These are phyloP conservation scores for Sebastiscus albofasciatus DNA, from an alignment of 2,797 vertebrate genomes.

Conservation along the genomic window DNA sequence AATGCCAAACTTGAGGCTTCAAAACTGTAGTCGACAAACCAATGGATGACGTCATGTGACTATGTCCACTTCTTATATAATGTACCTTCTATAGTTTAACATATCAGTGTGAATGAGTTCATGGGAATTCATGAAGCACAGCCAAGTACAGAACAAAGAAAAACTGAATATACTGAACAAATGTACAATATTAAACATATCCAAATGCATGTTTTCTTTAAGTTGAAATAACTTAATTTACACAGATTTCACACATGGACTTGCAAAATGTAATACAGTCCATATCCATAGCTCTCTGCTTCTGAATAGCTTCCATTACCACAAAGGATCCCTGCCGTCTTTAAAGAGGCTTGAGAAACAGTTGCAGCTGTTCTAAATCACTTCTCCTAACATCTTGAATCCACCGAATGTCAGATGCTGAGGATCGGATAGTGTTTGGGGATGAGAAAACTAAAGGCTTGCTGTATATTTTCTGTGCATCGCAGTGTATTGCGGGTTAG, in stretches of 20 bases:
- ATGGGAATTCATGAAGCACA: background rate
- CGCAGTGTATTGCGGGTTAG: background rate
- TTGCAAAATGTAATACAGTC: background rate
- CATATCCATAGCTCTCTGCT: background rate
- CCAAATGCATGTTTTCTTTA: background rate
- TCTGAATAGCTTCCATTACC: background rate
- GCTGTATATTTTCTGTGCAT: constrained; percentile 30
- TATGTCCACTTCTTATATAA: too few species aligned
- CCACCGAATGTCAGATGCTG: constrained; percentile 41
- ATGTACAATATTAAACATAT: background rate
- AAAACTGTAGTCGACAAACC: too few species aligned
- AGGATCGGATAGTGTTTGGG: constrained; percentile 27
- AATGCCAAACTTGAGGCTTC: too few species aligned
- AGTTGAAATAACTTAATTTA: background rate
- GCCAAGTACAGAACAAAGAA: background rate
- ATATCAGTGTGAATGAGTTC: background rate
- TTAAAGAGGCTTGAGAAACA: constrained; percentile 38
- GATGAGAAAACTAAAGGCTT: constrained; percentile 10
- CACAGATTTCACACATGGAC: background rate
- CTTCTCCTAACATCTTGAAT: constrained; percentile 31
- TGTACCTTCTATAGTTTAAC: background rate
- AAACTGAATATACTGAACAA: background rate
- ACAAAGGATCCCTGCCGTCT: constrained; percentile 11
- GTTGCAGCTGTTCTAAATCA: constrained; percentile 62
- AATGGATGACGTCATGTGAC: too few species aligned